A percentile compares a stretch with the other conserved stretches of the same genome.
Conservation (phyloP, 2,888 invertebrate genomes). For the Agrotis segetum region DNA sequence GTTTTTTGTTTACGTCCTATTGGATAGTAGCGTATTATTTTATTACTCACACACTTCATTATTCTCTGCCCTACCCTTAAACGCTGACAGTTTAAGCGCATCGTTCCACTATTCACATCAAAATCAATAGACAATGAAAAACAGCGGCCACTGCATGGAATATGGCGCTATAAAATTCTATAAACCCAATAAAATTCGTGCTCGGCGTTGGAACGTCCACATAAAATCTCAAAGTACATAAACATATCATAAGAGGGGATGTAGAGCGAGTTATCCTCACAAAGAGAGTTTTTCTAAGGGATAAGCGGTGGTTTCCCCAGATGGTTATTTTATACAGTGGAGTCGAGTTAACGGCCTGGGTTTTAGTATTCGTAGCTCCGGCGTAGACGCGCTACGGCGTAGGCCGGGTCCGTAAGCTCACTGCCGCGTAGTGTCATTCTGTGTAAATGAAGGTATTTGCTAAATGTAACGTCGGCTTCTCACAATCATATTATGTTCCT, state of each 20-base stretch:
- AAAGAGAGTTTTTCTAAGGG: slow-evolving; percentile 88
- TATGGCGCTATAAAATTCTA: slow-evolving; percentile 90
- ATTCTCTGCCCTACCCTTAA: slow-evolving; percentile 61
- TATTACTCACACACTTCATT: slow-evolving; percentile 39
- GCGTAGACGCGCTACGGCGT: slow-evolving; percentile 66
- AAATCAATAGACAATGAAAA: slow-evolving; percentile 90
- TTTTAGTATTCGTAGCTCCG: slow-evolving; percentile 65
- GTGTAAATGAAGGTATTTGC: slow-evolving; percentile 50
- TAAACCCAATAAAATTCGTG: slow-evolving; percentile 91
- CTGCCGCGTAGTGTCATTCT: slow-evolving; percentile 48
- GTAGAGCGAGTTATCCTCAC: slow-evolving; percentile 87
- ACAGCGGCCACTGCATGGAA: slow-evolving; percentile 87
- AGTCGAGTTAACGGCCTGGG: slow-evolving; percentile 85
- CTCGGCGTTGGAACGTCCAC: slow-evolving; percentile 89
- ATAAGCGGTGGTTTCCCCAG: slow-evolving; percentile 87
- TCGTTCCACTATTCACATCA: slow-evolving; percentile 72
- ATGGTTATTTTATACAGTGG: slow-evolving; percentile 91
- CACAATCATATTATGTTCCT: background rate
- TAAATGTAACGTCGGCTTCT: slow-evolving; percentile 18
- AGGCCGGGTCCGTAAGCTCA: slow-evolving; percentile 56
- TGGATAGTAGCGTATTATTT: slow-evolving; percentile 11
- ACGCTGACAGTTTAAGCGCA: slow-evolving; percentile 74
- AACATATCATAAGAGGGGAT: slow-evolving; percentile 91
- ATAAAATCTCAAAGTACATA: slow-evolving; percentile 91
- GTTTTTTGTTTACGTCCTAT: slow-evolving; percentile 44